These are phyloP conservation scores for Oryzias curvinotus DNA, from an alignment of 2,113 vertebrate species.

Conservation along the genomic window DNA sequence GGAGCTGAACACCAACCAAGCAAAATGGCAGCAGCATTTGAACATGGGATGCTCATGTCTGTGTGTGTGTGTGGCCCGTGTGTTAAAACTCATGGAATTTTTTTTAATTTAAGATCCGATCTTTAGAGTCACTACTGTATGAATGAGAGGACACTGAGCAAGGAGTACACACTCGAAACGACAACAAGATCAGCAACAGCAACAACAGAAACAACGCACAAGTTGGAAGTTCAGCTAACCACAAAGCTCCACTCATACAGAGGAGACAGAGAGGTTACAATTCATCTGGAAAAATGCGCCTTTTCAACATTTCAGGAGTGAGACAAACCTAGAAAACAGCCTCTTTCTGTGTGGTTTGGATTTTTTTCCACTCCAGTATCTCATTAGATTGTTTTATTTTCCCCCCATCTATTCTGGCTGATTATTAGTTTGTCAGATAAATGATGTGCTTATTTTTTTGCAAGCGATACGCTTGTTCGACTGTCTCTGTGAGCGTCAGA, in stretches of 20 bases:
- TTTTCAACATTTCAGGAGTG: constrained; percentile 38
- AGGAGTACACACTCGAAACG: constrained; percentile 56
- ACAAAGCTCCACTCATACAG: constrained; percentile 54
- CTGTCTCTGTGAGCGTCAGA: constrained; percentile 41
- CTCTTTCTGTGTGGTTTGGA: constrained; percentile 43
- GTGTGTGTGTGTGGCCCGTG: constrained; percentile 22
- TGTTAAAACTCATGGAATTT: constrained; percentile 38
- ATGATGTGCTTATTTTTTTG: constrained; percentile 57
- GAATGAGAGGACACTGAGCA: constrained; percentile 61
- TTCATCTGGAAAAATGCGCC: constrained; percentile 54
- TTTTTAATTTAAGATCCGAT: constrained; percentile 45
- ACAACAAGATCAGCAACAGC: constrained; percentile 53
- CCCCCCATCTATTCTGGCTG: constrained; percentile 18
- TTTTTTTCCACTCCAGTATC: constrained; percentile 42
- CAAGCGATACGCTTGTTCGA: constrained; percentile 52
- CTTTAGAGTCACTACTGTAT: constrained; percentile 54
- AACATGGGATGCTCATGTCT: constrained; percentile 17
- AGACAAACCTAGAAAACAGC: constrained; percentile 41
- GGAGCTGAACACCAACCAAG: constrained; percentile 56
- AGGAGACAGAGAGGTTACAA: constrained; percentile 51
- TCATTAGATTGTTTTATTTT: constrained; percentile 24
- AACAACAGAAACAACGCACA: constrained; percentile 58
- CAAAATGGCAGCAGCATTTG: constrained; percentile 36
- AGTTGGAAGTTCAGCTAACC: constrained; percentile 53
- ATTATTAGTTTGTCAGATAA: constrained; percentile 32